Percentiles rank a stretch among this genome's conserved stretches.
Conservation (phyloP, 1,140 invertebrate genomes). For the Ceratitis capitata region DNA sequence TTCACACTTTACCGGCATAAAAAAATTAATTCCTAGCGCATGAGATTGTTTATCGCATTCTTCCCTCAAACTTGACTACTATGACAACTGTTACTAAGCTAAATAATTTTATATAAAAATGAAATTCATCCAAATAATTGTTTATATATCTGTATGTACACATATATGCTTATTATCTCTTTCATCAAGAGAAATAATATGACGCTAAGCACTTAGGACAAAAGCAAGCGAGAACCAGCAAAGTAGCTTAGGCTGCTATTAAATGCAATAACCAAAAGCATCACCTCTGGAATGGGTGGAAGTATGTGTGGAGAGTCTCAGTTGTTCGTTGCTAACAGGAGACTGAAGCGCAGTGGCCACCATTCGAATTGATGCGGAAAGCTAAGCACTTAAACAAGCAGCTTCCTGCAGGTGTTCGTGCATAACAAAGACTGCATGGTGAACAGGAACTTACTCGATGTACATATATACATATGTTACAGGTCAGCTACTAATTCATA, state of each 20-base stretch:
- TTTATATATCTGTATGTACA: too few species aligned
- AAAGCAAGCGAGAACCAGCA: too few species aligned
- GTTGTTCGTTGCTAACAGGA: neutral
- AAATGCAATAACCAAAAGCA: slow-evolving; percentile 1
- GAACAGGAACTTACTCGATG: neutral
- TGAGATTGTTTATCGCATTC: too few species aligned
- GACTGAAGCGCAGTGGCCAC: neutral
- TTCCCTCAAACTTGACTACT: too few species aligned
- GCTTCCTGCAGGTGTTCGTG: slow-evolving; percentile 12
- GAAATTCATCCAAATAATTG: too few species aligned
- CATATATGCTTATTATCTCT: slow-evolving; percentile 5
- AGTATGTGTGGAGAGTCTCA: neutral
- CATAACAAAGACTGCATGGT: slow-evolving; percentile 16
- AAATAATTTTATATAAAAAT: too few species aligned
- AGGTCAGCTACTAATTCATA: slow-evolving; percentile 33
- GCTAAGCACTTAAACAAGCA: slow-evolving; percentile 19
- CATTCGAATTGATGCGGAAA: neutral
- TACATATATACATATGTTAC: neutral
- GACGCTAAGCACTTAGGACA: neutral
- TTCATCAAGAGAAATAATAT: too few species aligned
- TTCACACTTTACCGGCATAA: too few species aligned
- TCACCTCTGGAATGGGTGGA: neutral
- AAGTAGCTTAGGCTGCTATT: neutral
- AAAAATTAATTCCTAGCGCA: too few species aligned
- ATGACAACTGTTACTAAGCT: too few species aligned